Evolutionary conservation across 2,797 vertebrate genomes (phyloP), one percentile per base, ranked within the genome.

Genomic region (Kryptolebias ocellatus): DNA sequence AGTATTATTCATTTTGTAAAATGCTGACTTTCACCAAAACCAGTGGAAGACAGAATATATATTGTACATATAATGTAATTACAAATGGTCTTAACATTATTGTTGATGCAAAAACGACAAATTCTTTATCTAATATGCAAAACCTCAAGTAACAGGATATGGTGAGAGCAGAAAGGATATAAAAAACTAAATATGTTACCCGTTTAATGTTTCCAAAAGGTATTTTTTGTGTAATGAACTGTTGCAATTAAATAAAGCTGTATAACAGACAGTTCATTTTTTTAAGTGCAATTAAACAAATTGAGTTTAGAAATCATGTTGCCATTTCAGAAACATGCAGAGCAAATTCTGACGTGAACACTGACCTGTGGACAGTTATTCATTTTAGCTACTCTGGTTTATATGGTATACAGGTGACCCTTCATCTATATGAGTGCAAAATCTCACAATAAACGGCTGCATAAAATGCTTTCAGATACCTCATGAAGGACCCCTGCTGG

Each of bases 281-380:
- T 84, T 88, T 64, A 93, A 92, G 89, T 92, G 92, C 93, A 93
- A 92, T 93, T 92, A 92, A 81, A 64, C 2, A 58, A 62, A 70
- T 53, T 54, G 42, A 65, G 28, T 66, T 72, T 83, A 74, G 70
- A 75, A 52, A 64, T 42, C 28, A 70, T 17, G 56, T 16, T 14
- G 24, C 5, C 28, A 31, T 39, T 68, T 27, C n/a, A 66, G 55
- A 64, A 63, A 49, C 27, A 53, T 44, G 0, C 1, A 49, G 16
- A 39, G n/a, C 34, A 58, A 68, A 46, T 44, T 9, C 57, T 16
- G 39, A 56, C 47, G n/a, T 39, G 60, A 68, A 46, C 46, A 11
- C 57, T 16, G 39, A 56, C 47, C 62, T 61, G 39, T 45, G 42
- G 52, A 5, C 5, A 17, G 31, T 50, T 74, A 44, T 77, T 74